phyloP scores from a whole-genome alignment of 2,888 invertebrate species.

The Heliconius ethilla region DNA sequence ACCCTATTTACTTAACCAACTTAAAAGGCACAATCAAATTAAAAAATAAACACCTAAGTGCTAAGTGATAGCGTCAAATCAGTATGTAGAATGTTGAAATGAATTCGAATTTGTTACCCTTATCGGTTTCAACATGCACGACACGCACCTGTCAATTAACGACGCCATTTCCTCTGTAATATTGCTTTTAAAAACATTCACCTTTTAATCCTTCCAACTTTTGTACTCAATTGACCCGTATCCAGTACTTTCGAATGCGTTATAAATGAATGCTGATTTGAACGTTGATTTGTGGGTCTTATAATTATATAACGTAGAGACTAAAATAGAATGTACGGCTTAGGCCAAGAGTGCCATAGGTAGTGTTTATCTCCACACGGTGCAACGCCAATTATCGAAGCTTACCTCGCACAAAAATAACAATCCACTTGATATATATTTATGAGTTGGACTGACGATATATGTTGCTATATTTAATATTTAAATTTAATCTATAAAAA shows the following conservation, averaged over 20 bases:
- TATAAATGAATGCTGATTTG: background rate
- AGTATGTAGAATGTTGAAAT: constrained; percentile 25
- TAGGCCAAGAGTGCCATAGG: constrained; percentile 7
- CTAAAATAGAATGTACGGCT: constrained; percentile 20
- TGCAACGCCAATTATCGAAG: constrained; percentile 39
- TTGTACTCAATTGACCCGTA: constrained; percentile 34
- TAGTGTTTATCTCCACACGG: constrained; percentile 33
- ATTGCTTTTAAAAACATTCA: constrained; percentile 36
- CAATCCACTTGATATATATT: constrained; percentile 33
- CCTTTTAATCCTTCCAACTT: constrained; percentile 33
- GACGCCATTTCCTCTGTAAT: constrained; percentile 34
- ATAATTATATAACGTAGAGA: background rate
- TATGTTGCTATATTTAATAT: constrained; percentile 6
- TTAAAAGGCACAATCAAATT: constrained; percentile 1
- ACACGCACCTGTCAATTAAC: constrained; percentile 43
- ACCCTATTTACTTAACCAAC: background rate
- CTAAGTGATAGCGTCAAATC: constrained; percentile 14
- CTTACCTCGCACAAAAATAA: constrained; percentile 38
- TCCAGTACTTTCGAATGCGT: constrained; percentile 19
- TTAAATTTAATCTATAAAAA: background rate
- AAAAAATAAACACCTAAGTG: constrained; percentile 5
- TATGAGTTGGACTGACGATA: constrained; percentile 11
- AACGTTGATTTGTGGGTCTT: constrained; percentile 3
- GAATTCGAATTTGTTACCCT: constrained; percentile 40
- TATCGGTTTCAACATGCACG: constrained; percentile 39